phyloP scores from a whole-genome alignment of 2,113 vertebrate species.

The Poecile atricapillus region DNA sequence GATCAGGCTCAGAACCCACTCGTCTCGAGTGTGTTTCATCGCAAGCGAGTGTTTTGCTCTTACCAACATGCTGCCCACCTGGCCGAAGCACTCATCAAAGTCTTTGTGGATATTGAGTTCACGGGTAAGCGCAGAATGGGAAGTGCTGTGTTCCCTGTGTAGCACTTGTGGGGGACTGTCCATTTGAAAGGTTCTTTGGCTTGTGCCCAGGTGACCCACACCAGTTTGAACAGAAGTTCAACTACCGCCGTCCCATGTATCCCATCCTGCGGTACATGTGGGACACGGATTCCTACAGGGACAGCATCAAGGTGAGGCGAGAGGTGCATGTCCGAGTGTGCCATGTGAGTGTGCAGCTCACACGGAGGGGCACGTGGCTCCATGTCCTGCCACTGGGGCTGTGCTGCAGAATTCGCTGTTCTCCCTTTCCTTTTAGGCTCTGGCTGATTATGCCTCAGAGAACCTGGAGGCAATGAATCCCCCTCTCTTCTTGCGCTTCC shows the following conservation, averaged over 20 bases:
- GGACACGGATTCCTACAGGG: slow-evolving; percentile 85
- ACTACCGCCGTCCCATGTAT: slow-evolving; percentile 98
- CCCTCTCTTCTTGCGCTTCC: slow-evolving; percentile 93
- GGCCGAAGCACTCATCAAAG: slow-evolving; percentile 92
- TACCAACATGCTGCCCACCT: slow-evolving; percentile 84
- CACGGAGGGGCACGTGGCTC: accelerated
- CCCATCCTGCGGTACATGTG: slow-evolving; percentile 98
- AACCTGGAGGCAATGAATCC: slow-evolving; percentile 97
- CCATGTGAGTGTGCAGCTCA: background rate
- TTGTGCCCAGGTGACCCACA: slow-evolving; percentile 88
- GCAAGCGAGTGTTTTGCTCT: slow-evolving; percentile 90
- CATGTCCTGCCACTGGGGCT: accelerated
- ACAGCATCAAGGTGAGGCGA: slow-evolving; percentile 88
- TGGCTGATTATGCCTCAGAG: slow-evolving; percentile 91
- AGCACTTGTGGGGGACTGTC: background rate
- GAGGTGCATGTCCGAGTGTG: background rate
- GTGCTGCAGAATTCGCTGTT: background rate
- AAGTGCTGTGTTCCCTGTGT: background rate
- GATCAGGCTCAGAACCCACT: slow-evolving; percentile 79
- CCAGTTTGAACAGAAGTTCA: slow-evolving; percentile 99
- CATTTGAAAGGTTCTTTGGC: background rate
- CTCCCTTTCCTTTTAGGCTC: slow-evolving; percentile 68
- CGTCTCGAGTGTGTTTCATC: slow-evolving; percentile 87
- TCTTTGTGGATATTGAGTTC: slow-evolving; percentile 98
- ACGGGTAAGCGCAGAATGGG: slow-evolving; percentile 72